Conservation (phyloP, 1,140 invertebrate genomes). For the Protaetia brevitarsis region DNA sequence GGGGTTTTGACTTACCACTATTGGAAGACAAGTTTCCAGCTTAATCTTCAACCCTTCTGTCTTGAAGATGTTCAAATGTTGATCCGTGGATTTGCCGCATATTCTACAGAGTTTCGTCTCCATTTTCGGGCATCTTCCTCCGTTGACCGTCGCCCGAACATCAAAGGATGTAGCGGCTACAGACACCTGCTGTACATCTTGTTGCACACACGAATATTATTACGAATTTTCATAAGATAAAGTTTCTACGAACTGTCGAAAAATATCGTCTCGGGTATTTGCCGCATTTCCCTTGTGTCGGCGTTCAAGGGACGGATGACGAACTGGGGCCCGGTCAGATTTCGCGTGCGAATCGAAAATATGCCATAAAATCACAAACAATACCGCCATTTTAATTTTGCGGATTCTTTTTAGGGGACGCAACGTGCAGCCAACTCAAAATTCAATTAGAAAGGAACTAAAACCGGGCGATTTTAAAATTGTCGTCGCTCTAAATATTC, state of each 20-base stretch:
- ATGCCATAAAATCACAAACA: slow-evolving; percentile 19
- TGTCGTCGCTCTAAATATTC: too few species aligned
- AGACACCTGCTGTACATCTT: slow-evolving; percentile 9
- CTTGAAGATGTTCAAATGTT: slow-evolving; percentile 44
- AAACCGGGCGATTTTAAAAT: too few species aligned
- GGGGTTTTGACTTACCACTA: slow-evolving; percentile 38
- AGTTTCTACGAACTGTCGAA: too few species aligned
- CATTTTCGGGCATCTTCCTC: slow-evolving; percentile 32
- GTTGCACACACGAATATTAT: too few species aligned
- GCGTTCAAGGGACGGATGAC: too few species aligned
- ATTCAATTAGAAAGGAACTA: slow-evolving; percentile 5
- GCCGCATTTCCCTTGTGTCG: too few species aligned
- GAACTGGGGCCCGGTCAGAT: too few species aligned
- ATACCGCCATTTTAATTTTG: slow-evolving; percentile 22
- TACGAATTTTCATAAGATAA: too few species aligned
- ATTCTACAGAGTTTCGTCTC: slow-evolving; percentile 43
- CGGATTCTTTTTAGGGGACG: slow-evolving; percentile 6
- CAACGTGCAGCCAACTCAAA: slow-evolving; percentile 7
- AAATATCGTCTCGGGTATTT: too few species aligned
- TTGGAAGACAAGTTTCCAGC: slow-evolving; percentile 47
- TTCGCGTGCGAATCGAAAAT: slow-evolving; percentile 19
- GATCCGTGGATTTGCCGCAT: slow-evolving; percentile 37
- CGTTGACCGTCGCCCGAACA: background rate
- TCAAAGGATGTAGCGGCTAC: background rate
- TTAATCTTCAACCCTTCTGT: slow-evolving; percentile 45